A percentile compares a stretch with the other conserved stretches of the same genome.
Evolutionary conservation across 2,888 invertebrate species (phyloP).

Genomic region (Lepidonotus clava): DNA sequence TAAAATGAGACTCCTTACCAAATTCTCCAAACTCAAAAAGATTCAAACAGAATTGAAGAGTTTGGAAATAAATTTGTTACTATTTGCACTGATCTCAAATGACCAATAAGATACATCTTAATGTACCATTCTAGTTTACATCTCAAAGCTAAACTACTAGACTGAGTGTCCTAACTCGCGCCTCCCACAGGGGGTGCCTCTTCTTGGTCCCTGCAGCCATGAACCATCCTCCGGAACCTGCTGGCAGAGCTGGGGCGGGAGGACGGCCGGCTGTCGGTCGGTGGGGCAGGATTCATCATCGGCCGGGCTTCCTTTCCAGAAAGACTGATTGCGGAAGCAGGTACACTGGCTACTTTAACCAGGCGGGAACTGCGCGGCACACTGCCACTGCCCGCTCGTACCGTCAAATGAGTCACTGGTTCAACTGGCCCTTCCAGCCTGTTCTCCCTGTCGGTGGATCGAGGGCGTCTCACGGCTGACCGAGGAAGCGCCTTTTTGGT

Average conservation of each 20-base stretch:
- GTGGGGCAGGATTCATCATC: constrained; percentile 49
- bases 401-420: constrained; percentile 36
- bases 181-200: neutral
- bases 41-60: too few relatives aligned
- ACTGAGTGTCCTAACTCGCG: neutral
- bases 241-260: constrained; percentile 69
- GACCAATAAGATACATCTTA: too few relatives aligned
- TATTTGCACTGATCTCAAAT: too few relatives aligned
- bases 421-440: neutral
- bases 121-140: too few relatives aligned
- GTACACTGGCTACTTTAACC: constrained; percentile 39
- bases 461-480: neutral
- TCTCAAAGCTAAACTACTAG: too few relatives aligned
- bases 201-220: constrained; percentile 59
- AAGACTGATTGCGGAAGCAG: neutral
- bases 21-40: too few relatives aligned
- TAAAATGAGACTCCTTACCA: too few relatives aligned
- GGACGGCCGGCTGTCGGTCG: constrained; percentile 45
- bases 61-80: too few relatives aligned
- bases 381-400: constrained; percentile 44
- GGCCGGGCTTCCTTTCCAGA: constrained; percentile 56
- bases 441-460: constrained; percentile 10
- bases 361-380: constrained; percentile 27
- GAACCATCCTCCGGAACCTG: constrained; percentile 73
- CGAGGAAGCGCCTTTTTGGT: neutral